phyloP scores from a whole-genome alignment of 1,140 invertebrate genomes.

The Ceratina japonica region DNA sequence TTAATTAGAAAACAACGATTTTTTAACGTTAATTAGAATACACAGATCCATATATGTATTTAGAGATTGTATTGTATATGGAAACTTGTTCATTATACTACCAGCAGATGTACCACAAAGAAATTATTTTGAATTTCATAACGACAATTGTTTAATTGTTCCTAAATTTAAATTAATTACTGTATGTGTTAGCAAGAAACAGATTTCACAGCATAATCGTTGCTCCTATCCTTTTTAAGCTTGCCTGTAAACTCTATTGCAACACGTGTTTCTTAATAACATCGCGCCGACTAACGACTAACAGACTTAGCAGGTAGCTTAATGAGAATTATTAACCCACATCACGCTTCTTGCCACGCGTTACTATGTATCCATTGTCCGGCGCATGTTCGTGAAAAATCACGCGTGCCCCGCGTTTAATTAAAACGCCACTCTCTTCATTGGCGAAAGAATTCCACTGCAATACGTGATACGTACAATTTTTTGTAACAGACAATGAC shows the following conservation, averaged over 20 bases:
- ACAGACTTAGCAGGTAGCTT: neutral
- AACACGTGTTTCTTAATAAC: slow-evolving; percentile 15
- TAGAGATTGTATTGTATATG: too few species aligned
- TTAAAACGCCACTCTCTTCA: neutral
- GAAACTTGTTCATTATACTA: too few species aligned
- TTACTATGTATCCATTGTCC: neutral
- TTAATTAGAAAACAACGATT: neutral
- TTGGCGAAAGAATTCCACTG: neutral
- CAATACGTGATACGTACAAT: neutral
- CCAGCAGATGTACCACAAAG: too few species aligned
- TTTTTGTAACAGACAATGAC: neutral
- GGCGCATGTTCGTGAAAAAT: slow-evolving; percentile 8
- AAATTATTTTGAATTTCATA: too few species aligned
- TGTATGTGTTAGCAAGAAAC: too few species aligned
- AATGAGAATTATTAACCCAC: neutral
- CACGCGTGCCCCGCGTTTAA: slow-evolving; percentile 12
- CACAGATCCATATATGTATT: too few species aligned
- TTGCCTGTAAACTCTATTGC: neutral
- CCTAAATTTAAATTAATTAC: too few species aligned
- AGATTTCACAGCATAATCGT: too few species aligned
- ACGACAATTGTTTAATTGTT: too few species aligned
- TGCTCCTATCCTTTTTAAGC: too few species aligned
- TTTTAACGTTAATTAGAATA: neutral
- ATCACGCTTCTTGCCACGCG: slow-evolving; percentile 4
- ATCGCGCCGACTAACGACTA: neutral